These are phyloP conservation scores for Musca domestica DNA, from an alignment of 1,140 invertebrate species.

Conservation along the genomic window DNA sequence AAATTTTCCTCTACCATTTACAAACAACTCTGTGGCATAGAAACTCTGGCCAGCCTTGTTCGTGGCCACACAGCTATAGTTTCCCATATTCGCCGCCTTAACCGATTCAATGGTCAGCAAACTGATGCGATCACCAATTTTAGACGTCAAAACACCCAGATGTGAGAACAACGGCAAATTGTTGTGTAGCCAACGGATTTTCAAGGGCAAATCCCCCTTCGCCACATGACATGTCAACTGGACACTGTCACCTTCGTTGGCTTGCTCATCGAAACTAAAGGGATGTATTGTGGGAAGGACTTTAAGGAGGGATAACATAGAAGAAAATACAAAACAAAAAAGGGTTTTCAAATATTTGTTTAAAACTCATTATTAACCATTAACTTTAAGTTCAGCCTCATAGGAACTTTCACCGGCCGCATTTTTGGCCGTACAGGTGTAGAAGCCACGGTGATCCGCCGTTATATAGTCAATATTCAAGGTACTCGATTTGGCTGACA, in stretches of 20 bases:
- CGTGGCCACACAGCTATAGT: slow-evolving; percentile 65
- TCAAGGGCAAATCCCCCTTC: slow-evolving; percentile 69
- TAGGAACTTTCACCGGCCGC: slow-evolving; percentile 61
- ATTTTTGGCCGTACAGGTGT: slow-evolving; percentile 76
- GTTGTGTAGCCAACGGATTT: slow-evolving; percentile 65
- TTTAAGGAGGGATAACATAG: slow-evolving; percentile 3
- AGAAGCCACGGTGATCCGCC: slow-evolving; percentile 68
- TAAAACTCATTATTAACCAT: slow-evolving; percentile 41
- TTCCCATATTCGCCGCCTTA: slow-evolving; percentile 62
- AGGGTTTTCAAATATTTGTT: slow-evolving; percentile 5
- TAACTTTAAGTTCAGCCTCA: slow-evolving; percentile 47
- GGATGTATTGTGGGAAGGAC: slow-evolving; percentile 62
- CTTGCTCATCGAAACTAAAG: slow-evolving; percentile 64
- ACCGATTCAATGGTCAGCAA: slow-evolving; percentile 52
- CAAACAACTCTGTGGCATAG: slow-evolving; percentile 58
- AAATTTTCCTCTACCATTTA: slow-evolving; percentile 55
- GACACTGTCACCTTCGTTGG: slow-evolving; percentile 67
- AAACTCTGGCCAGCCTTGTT: slow-evolving; percentile 62
- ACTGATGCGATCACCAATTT: slow-evolving; percentile 40
- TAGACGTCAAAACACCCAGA: slow-evolving; percentile 48
- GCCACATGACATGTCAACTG: slow-evolving; percentile 68
- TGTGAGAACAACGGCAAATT: slow-evolving; percentile 46
- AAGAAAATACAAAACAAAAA: slow-evolving; percentile 26
- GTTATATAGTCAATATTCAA: slow-evolving; percentile 57
- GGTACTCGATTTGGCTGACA: slow-evolving; percentile 49